Conservation (phyloP, 2,113 vertebrate species). For the Vimba vimba region DNA sequence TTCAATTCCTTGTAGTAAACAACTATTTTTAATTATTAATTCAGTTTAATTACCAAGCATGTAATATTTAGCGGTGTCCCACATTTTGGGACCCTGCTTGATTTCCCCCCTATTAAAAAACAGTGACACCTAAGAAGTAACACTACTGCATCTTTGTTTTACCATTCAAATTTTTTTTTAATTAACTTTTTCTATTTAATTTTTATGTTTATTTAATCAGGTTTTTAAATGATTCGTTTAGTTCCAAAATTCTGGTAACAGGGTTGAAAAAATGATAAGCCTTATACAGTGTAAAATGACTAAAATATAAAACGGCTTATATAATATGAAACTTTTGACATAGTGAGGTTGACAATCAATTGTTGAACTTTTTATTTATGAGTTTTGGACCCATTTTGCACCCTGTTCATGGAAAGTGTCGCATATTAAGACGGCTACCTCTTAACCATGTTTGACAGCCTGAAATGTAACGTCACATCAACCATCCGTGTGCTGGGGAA, state of each 20-base stretch:
- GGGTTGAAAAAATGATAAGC: not conserved
- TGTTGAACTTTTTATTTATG: not conserved
- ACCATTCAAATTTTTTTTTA: not conserved
- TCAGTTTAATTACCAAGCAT: constrained; percentile 14
- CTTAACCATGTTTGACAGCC: not conserved
- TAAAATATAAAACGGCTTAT: not conserved
- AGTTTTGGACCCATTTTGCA: not conserved
- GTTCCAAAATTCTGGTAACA: no score
- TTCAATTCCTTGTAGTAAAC: not conserved
- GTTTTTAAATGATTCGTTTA: no score
- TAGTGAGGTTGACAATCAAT: not conserved
- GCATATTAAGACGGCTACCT: not conserved
- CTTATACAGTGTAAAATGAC: not conserved
- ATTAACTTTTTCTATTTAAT: not conserved
- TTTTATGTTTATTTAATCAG: no score
- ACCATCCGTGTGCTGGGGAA: constrained; percentile 41
- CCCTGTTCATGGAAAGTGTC: not conserved
- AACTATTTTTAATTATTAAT: not conserved
- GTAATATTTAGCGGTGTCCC: not conserved
- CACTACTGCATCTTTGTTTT: not conserved
- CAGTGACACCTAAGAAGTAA: not conserved
- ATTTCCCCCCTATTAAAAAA: not conserved
- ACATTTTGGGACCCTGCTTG: not conserved
- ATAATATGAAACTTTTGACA: not conserved
- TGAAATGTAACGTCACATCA: not conserved